A percentile compares a stretch with the other conserved stretches of the same genome.
Conservation (phyloP, 2,113 vertebrate genomes). For the Periophthalmodon schlosseri region DNA sequence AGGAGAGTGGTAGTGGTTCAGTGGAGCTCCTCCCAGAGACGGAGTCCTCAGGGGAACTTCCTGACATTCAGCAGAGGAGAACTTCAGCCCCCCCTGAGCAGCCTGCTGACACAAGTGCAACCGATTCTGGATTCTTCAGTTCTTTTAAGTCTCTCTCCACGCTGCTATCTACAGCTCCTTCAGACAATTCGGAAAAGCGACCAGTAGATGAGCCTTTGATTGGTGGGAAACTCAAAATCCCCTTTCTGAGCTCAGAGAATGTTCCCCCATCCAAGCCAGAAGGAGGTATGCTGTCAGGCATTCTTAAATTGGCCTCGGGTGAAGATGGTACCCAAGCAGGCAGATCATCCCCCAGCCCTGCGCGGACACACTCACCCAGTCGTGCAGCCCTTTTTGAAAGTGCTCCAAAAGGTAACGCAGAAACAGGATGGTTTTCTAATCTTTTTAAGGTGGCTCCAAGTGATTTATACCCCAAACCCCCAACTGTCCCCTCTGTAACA, state of each 20-base stretch:
- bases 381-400: constrained; percentile 68
- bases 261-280: constrained; percentile 60
- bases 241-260: constrained; percentile 81
- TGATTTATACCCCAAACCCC: constrained; percentile 53
- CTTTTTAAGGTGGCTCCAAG: constrained; percentile 75
- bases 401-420: constrained; percentile 72
- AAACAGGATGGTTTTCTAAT: constrained; percentile 82
- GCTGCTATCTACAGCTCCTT: constrained; percentile 76
- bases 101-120: constrained; percentile 56
- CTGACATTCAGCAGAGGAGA: constrained; percentile 68
- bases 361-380: constrained; percentile 56
- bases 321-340: constrained; percentile 57
- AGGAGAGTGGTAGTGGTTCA: constrained; percentile 64
- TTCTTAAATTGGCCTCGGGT: constrained; percentile 75
- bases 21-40: constrained; percentile 76
- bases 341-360: constrained; percentile 27
- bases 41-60: constrained; percentile 75
- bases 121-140: constrained; percentile 83
- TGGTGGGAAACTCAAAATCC: constrained; percentile 80
- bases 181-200: constrained; percentile 61
- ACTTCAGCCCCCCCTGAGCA: constrained; percentile 40
- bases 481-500: constrained; percentile 43
- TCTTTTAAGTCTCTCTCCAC: constrained; percentile 90
- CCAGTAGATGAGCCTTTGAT: constrained; percentile 75
- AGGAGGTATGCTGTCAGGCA: constrained; percentile 71